These are phyloP conservation scores for Mesitornis unicolor DNA, from an alignment of 2,113 vertebrate species.

Conservation along the genomic window DNA sequence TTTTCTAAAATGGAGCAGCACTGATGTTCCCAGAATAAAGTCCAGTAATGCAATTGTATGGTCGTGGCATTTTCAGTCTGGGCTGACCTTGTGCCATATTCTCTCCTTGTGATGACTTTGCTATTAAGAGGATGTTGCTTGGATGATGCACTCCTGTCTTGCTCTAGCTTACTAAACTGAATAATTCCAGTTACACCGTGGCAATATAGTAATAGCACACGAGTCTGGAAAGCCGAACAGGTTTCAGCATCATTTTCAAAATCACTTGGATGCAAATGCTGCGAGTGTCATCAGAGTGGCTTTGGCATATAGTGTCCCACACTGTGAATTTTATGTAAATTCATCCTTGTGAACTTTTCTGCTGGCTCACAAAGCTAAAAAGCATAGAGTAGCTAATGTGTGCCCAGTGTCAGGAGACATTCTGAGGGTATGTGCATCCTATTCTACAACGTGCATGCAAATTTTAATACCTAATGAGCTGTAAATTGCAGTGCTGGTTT, in stretches of 20 bases:
- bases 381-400: neutral
- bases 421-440: neutral
- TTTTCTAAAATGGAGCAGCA: neutral
- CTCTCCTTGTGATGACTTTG: neutral
- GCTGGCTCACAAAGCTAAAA: neutral
- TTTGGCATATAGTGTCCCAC: neutral
- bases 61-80: neutral
- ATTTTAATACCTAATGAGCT: neutral
- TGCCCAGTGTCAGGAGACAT: neutral
- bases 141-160: neutral
- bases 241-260: neutral
- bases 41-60: accelerated
- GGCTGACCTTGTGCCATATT: neutral
- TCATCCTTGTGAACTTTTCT: neutral
- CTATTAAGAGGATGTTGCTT: neutral
- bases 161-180: neutral
- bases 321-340: neutral
- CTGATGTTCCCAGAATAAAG: neutral
- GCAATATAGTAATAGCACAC: accelerated
- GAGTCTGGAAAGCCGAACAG: neutral
- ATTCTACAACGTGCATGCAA: neutral
- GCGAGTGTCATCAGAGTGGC: neutral
- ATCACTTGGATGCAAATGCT: neutral
- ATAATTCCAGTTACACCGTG: neutral
- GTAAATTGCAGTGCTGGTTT: neutral